Evolutionary conservation across 2,888 invertebrate genomes (phyloP).

Genomic region (Proisotoma minuta): DNA sequence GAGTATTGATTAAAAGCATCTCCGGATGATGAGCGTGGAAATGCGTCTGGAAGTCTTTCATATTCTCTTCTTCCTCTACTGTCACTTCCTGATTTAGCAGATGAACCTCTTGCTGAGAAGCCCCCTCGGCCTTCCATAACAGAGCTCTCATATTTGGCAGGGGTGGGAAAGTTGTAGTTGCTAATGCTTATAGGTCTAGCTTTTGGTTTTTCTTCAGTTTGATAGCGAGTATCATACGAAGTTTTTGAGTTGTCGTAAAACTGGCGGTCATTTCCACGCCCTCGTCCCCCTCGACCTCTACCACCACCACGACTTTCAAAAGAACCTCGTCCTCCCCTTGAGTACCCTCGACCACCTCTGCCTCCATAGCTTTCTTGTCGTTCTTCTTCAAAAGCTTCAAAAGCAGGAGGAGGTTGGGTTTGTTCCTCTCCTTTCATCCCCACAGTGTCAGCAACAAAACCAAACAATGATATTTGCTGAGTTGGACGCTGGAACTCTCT

Average conservation of each 20-base stretch:
- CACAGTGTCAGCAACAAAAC: constrained; percentile 33
- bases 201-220: too few species aligned
- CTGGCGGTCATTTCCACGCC: constrained; percentile 3
- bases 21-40: too few species aligned
- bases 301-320: constrained; percentile 20
- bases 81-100: too few species aligned
- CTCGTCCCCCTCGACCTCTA: constrained; percentile 11
- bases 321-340: constrained; percentile 12
- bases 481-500: constrained; percentile 40
- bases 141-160: too few species aligned
- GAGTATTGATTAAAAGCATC: background rate
- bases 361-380: constrained; percentile 14
- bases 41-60: too few species aligned
- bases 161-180: too few species aligned
- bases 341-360: constrained; percentile 18
- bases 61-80: too few species aligned
- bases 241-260: background rate
- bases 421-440: constrained; percentile 33
- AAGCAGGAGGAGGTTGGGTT: constrained; percentile 5
- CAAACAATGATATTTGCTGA: constrained; percentile 42
- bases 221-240: too few species aligned
- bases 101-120: too few species aligned
- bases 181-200: too few species aligned
- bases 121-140: too few species aligned
- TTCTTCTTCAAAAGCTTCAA: constrained; percentile 1